Base-by-base conservation (phyloP, 2,888 invertebrate genomes). In the Trisateles emortualis region DNA sequence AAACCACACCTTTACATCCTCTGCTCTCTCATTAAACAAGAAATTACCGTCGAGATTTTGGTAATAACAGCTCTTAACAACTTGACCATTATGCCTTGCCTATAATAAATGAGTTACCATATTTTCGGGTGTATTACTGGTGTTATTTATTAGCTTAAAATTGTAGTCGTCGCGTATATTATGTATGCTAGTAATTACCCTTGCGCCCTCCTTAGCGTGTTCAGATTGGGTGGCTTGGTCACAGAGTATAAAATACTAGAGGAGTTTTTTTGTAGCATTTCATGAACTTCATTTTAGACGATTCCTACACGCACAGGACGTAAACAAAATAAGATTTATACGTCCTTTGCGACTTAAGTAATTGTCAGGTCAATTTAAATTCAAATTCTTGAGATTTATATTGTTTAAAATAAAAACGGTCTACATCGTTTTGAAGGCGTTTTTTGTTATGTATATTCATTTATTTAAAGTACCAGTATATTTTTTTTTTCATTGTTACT, bases 101-200 rank as follows among this genome's bases (percentile, higher is more conserved):
- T 72, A 74, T 89, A 86, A 88, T 90, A 85, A 89, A 87, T 83
- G 83, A 79, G 83, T 87, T 84, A 82, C 86, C 87, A 89, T 90
- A 90, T 89, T 91, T 90, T 84, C 83, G 83, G 84, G 76, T 84
- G 83, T 82, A 85, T 84, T 83, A 83, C 82, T 81, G 79, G 81
- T 77, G 83, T 87, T 88, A 88, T 90, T 90, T 91, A 92, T 92
- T 90, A 86, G 88, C 89, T 91, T 88, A 92, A 91, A 92, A 91
- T 90, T 90, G 87, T 89, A 90, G 86, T 86, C 90, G 81, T 85
- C 86, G 81, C 84, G 86, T 90, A 86, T 86, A 90, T 90, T 84
- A 91, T 90, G 90, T 84, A 90, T 86, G 86, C 71, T 60, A 75
- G 85, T 90, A 89, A 90, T 90, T 90, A 89, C 85, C 78, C 72